Evolutionary conservation across 2,797 vertebrate species (phyloP).

Genomic region (Erethizon dorsatum): DNA sequence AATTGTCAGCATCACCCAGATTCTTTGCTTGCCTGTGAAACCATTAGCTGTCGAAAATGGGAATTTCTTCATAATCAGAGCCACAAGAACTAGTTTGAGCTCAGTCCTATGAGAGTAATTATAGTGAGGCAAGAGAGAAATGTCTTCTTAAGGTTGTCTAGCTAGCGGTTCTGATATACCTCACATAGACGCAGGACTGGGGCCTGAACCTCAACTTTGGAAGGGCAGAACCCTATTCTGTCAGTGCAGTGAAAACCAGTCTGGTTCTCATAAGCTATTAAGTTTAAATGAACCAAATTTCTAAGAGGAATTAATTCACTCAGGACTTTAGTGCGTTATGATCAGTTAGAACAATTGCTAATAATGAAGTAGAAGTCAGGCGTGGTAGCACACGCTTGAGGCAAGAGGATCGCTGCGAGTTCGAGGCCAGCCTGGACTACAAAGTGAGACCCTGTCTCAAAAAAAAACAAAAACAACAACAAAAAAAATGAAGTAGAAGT

Average conservation of each 20-base stretch:
- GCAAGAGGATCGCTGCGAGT: not conserved
- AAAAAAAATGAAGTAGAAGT: not conserved
- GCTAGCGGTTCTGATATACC: not conserved
- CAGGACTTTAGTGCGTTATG: not conserved
- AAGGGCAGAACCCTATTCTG: not conserved
- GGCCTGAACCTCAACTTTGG: not conserved
- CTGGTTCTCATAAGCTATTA: not conserved
- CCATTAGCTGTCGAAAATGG: slow-evolving; percentile 20
- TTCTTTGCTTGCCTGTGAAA: slow-evolving; percentile 22
- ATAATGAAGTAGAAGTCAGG: not conserved
- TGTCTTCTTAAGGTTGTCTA: not conserved
- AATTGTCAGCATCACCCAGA: slow-evolving; percentile 20
- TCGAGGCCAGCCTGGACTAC: not conserved
- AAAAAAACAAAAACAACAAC: too few species aligned
- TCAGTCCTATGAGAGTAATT: not conserved
- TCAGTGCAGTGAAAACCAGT: not conserved
- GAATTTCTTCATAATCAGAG: slow-evolving; percentile 14
- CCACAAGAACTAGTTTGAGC: not conserved
- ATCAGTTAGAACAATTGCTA: not conserved
- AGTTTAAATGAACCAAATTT: not conserved
- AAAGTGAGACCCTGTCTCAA: not conserved
- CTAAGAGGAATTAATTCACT: not conserved
- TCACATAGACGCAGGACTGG: not conserved
- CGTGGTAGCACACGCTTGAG: not conserved
- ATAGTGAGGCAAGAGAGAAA: not conserved